Conservation (phyloP, 2,888 invertebrate species). For the Thelaira solivaga region DNA sequence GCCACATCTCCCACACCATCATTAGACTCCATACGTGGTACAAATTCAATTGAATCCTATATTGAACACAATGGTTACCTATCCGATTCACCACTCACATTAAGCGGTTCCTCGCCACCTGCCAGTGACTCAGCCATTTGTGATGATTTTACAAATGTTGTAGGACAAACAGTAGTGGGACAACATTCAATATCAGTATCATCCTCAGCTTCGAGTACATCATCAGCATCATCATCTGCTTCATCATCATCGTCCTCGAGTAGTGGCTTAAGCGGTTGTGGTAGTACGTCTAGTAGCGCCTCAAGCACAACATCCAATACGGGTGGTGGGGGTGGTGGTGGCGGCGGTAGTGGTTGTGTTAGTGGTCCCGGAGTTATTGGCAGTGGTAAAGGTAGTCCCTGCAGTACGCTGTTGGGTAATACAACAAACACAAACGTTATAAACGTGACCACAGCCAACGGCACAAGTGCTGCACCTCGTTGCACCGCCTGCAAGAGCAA, state of each 20-base stretch:
- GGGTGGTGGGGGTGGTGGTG: constrained; percentile 57
- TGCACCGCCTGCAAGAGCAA: constrained; percentile 98
- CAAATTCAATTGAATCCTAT: constrained; percentile 93
- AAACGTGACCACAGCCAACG: constrained; percentile 73
- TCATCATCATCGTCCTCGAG: constrained; percentile 72
- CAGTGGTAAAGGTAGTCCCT: constrained; percentile 64
- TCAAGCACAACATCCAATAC: constrained; percentile 64
- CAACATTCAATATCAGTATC: constrained; percentile 70
- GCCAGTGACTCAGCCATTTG: constrained; percentile 90
- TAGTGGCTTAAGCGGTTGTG: constrained; percentile 80
- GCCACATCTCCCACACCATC: constrained; percentile 92
- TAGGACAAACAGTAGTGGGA: constrained; percentile 56
- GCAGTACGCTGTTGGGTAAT: constrained; percentile 63
- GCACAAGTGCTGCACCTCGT: constrained; percentile 79
- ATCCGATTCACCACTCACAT: constrained; percentile 86
- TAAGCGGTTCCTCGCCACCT: constrained; percentile 92
- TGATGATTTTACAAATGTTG: constrained; percentile 79
- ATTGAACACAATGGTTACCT: constrained; percentile 88
- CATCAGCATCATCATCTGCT: constrained; percentile 71
- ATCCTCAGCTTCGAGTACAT: constrained; percentile 64
- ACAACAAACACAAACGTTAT: constrained; percentile 67
- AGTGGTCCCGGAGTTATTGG: constrained; percentile 57
- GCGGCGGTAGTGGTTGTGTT: constrained; percentile 36
- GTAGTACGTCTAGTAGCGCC: constrained; percentile 78
- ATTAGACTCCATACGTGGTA: constrained; percentile 90